Conservation (phyloP, 2,113 vertebrate genomes). For the Sturnira hondurensis region DNA sequence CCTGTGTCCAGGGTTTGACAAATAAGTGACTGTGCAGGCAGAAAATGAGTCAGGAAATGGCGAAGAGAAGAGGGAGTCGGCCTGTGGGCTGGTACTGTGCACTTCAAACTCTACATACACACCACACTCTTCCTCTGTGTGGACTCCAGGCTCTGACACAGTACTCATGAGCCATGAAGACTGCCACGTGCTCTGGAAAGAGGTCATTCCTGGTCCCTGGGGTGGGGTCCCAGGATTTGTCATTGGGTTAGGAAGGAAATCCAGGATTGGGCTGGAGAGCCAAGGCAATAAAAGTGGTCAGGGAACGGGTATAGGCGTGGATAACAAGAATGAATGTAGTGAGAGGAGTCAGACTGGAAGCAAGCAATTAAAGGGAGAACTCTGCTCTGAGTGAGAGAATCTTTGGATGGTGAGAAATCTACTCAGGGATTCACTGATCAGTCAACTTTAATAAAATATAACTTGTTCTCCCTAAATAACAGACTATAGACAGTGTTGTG, state of each 20-base stretch:
- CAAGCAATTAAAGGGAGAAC: background rate
- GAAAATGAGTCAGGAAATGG: background rate
- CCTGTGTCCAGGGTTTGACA: background rate
- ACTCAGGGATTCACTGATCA: background rate
- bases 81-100: background rate
- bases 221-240: background rate
- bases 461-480: background rate
- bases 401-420: background rate
- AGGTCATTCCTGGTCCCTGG: background rate
- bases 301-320: background rate
- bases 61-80: background rate
- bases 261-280: background rate
- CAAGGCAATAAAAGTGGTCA: background rate
- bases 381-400: background rate
- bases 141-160: background rate
- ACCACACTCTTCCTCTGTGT: background rate
- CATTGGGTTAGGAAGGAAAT: background rate
- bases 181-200: background rate
- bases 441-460: background rate
- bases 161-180: background rate
- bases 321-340: too few relatives aligned
- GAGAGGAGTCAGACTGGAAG: background rate
- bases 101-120: too few relatives aligned
- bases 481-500: background rate
- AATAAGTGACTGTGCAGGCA: background rate